Evolutionary conservation across 1,140 invertebrate genomes (phyloP).

Genomic region (Epicauta chinensis): DNA sequence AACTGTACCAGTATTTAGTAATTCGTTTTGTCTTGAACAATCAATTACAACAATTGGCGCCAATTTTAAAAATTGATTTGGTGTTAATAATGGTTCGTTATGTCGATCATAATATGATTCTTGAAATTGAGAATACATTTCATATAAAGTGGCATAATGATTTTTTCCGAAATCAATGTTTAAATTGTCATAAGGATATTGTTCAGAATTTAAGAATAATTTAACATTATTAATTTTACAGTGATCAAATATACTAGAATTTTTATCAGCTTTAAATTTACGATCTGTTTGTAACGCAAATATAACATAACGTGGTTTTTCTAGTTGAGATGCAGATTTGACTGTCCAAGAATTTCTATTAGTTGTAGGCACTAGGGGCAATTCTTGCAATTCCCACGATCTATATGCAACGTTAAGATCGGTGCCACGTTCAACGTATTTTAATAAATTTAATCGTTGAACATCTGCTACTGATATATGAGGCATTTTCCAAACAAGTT

Average conservation of each 20-base stretch:
- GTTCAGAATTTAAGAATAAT: slow-evolving; percentile 6
- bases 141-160: too few species aligned
- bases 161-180: too few species aligned
- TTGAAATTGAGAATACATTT: too few species aligned
- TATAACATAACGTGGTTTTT: slow-evolving; percentile 13
- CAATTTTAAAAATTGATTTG: too few species aligned
- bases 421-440: slow-evolving; percentile 14
- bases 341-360: slow-evolving; percentile 8
- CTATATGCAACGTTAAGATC: slow-evolving; percentile 17
- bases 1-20: too few species aligned
- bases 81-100: too few species aligned
- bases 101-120: too few species aligned
- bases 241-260: slow-evolving; percentile 17
- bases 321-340: slow-evolving; percentile 24
- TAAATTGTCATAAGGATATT: too few species aligned
- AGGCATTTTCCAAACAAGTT: slow-evolving; percentile 22
- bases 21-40: too few species aligned
- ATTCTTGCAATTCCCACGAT: slow-evolving; percentile 19
- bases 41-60: too few species aligned
- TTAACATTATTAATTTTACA: slow-evolving; percentile 9
- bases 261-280: neutral
- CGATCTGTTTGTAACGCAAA: slow-evolving; percentile 17
- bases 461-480: slow-evolving; percentile 13
- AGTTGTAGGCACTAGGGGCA: too few species aligned
- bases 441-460: slow-evolving; percentile 14